Evolutionary conservation across 2,888 invertebrate species (phyloP).

Genomic region (Campoplex nolae): DNA sequence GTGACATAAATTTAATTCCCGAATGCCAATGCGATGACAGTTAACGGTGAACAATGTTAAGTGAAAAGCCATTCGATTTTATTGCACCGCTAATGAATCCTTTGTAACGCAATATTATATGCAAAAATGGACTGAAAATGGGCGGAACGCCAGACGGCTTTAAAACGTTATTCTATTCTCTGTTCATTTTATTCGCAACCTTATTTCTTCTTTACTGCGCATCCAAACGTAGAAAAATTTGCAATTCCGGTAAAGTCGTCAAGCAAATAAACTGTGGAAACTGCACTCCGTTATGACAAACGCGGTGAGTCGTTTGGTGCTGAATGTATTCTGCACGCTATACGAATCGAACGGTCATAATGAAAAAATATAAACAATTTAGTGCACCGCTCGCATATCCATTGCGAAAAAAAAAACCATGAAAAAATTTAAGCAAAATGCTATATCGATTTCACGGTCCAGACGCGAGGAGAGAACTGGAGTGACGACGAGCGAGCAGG

Average conservation of each 20-base stretch:
- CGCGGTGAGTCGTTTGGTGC: background rate
- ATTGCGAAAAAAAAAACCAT: background rate
- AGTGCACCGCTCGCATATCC: background rate
- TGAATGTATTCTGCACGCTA: too few relatives aligned
- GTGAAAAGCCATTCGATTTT: background rate
- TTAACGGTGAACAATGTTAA: background rate
- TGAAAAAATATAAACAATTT: background rate
- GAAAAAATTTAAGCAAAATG: background rate
- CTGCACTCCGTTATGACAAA: background rate
- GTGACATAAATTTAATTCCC: background rate
- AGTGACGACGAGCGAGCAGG: slow-evolving; percentile 10
- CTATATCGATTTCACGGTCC: slow-evolving; percentile 1
- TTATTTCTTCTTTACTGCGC: slow-evolving; percentile 2
- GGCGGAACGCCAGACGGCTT: slow-evolving; percentile 63
- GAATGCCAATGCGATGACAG: background rate
- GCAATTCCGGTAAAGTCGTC: background rate
- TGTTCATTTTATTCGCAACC: slow-evolving; percentile 16
- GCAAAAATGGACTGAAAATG: slow-evolving; percentile 40
- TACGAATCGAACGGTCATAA: background rate
- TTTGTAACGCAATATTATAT: slow-evolving; percentile 30
- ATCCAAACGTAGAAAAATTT: background rate
- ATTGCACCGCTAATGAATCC: background rate
- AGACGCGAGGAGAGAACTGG: slow-evolving; percentile 5
- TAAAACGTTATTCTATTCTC: slow-evolving; percentile 35
- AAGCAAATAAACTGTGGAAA: background rate